These are phyloP conservation scores for Drosophila sproati DNA, from an alignment of 1,140 invertebrate species.

Conservation along the genomic window DNA sequence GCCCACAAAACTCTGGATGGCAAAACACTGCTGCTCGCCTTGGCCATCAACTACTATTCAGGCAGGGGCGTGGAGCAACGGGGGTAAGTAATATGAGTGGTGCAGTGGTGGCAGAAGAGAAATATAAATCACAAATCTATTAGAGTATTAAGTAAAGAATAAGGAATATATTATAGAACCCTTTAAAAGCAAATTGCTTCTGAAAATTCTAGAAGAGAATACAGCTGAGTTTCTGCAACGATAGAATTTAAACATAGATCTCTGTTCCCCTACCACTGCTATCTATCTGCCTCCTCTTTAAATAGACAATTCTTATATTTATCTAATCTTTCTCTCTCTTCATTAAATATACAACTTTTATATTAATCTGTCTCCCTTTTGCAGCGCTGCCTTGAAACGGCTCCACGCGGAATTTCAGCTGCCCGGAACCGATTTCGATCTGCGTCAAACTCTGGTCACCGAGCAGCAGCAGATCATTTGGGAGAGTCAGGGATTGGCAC, in stretches of 20 bases:
- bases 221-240: no score
- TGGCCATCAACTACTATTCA: slow-evolving; percentile 69
- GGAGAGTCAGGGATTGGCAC: slow-evolving; percentile 80
- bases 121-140: no score
- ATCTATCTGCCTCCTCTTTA: no score
- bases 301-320: no score
- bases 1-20: slow-evolving; percentile 73
- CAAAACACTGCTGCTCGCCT: slow-evolving; percentile 69
- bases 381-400: slow-evolving; percentile 49
- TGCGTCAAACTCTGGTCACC: slow-evolving; percentile 62
- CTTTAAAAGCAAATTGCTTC: no score
- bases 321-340: no score
- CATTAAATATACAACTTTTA: neutral
- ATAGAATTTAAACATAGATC: no score
- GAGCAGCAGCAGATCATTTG: slow-evolving; percentile 84
- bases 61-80: slow-evolving; percentile 83
- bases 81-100: slow-evolving; percentile 64
- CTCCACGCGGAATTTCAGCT: slow-evolving; percentile 63
- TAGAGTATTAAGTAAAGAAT: no score
- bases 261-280: no score
- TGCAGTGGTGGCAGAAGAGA: no score
- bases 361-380: neutral
- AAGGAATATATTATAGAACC: no score
- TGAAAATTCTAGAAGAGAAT: no score
- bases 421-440: slow-evolving; percentile 43